phyloP scores from a whole-genome alignment of 1,140 invertebrate genomes.

The Papilio dardanus region DNA sequence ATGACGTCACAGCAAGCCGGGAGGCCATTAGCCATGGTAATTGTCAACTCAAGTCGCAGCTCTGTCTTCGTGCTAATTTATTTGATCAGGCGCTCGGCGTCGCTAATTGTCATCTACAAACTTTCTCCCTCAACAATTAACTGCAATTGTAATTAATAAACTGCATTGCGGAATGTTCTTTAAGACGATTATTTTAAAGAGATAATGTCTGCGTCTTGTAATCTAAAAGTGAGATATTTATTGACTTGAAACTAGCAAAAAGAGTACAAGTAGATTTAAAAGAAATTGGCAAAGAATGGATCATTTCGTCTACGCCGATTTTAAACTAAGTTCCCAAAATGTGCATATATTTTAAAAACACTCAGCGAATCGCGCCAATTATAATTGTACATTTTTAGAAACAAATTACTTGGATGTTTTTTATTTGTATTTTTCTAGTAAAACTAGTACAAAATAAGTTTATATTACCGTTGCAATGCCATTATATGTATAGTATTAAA shows the following conservation, averaged over 20 bases:
- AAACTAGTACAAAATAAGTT: neutral
- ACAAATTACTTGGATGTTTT: no score
- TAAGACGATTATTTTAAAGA: neutral
- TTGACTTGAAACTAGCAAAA: neutral
- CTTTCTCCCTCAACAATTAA: neutral
- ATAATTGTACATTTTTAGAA: no score
- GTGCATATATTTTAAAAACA: no score
- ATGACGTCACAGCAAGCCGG: constrained; percentile 3
- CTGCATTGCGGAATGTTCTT: neutral
- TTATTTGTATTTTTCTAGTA: neutral
- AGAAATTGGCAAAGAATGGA: no score
- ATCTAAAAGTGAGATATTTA: neutral
- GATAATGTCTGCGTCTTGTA: neutral
- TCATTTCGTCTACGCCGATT: no score
- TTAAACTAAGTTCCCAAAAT: no score
- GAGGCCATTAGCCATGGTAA: constrained; percentile 11
- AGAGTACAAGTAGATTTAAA: no score
- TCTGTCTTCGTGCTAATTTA: neutral
- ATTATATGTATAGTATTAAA: constrained; percentile 17
- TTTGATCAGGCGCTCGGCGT: constrained; percentile 12
- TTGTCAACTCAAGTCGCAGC: constrained; percentile 16
- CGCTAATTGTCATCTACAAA: constrained; percentile 9
- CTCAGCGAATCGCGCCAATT: no score
- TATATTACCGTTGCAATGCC: neutral
- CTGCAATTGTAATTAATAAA: neutral